Evolutionary conservation across 2,797 vertebrate species (phyloP).

Genomic region (Synanceia verrucosa): DNA sequence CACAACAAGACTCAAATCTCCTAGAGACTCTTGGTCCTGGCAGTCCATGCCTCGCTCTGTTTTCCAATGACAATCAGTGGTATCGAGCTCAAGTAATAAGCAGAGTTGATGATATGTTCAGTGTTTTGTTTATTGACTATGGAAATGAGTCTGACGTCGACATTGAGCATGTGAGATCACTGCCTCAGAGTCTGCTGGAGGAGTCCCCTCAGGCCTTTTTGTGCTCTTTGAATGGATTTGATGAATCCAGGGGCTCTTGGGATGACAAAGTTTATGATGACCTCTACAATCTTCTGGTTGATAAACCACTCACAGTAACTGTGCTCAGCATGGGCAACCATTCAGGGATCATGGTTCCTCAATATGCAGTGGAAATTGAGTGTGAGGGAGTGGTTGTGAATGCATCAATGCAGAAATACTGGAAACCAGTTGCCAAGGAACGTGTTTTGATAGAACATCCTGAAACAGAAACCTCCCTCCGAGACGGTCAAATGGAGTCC

Average conservation of each 20-base stretch:
- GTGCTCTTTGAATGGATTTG: conserved; percentile 85
- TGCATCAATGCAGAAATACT: conserved; percentile 80
- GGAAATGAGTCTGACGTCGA: conserved; percentile 81
- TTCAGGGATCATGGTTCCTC: conserved; percentile 57
- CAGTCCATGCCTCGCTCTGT: conserved; percentile 84
- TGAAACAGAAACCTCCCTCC: background rate
- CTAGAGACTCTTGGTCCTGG: conserved; percentile 69
- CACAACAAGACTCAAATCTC: conserved; percentile 7
- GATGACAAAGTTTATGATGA: conserved; percentile 75
- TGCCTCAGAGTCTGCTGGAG: conserved; percentile 76
- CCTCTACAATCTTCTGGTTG: conserved; percentile 77
- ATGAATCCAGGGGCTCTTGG: conserved; percentile 77
- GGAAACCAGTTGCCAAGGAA: conserved; percentile 37
- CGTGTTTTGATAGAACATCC: background rate
- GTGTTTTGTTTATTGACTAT: conserved; percentile 85
- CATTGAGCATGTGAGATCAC: conserved; percentile 65
- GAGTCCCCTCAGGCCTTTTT: conserved; percentile 85
- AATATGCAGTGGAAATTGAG: conserved; percentile 82
- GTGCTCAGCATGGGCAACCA: conserved; percentile 58
- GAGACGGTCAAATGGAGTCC: background rate
- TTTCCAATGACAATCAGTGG: conserved; percentile 81
- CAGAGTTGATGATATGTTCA: conserved; percentile 36
- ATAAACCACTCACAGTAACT: conserved; percentile 79
- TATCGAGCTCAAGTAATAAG: conserved; percentile 84
- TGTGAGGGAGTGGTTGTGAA: conserved; percentile 77